Evolutionary conservation across 30 jellyfish, hydroid and myxozoan species (phyloP).

Genomic region (Cassiopea andromeda): DNA sequence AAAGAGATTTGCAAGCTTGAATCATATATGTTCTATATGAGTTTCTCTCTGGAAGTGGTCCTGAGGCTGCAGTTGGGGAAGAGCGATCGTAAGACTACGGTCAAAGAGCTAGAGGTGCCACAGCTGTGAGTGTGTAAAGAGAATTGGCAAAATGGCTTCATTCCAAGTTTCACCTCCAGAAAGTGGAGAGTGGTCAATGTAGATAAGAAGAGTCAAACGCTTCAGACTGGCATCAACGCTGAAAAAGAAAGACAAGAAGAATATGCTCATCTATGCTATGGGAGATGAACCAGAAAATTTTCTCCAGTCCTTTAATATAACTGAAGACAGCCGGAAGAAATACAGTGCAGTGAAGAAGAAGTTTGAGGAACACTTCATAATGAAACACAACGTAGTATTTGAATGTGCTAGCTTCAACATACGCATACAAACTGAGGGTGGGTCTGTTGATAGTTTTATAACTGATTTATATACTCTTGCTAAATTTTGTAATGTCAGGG

Average conservation of each 20-base stretch:
- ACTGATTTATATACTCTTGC: slow-evolving; percentile 35
- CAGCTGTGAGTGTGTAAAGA: slow-evolving; percentile 13
- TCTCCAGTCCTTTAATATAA: slow-evolving; percentile 5
- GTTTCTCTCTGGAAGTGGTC: slow-evolving; percentile 20
- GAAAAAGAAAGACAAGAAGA: slow-evolving; percentile 23
- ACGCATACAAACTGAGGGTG: slow-evolving; percentile 10
- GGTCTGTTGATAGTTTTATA: slow-evolving; percentile 38
- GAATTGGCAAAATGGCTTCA: slow-evolving; percentile 26
- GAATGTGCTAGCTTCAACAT: slow-evolving; percentile 29
- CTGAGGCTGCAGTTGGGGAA: background rate
- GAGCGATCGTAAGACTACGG: slow-evolving; percentile 56
- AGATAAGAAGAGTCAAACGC: background rate
- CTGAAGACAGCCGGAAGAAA: slow-evolving; percentile 12
- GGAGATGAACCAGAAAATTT: slow-evolving; percentile 4
- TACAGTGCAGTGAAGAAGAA: slow-evolving; percentile 17
- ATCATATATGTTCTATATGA: no score
- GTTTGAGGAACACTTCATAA: background rate
- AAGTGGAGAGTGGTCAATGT: slow-evolving; percentile 25
- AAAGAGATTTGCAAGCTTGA: no score
- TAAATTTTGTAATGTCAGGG: slow-evolving; percentile 19
- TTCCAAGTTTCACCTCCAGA: slow-evolving; percentile 47
- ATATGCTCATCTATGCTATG: slow-evolving; percentile 41
- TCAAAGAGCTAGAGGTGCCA: slow-evolving; percentile 49
- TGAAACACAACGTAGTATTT: slow-evolving; percentile 9
- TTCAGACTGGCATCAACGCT: slow-evolving; percentile 38